Base-by-base conservation (phyloP, 2,888 invertebrate species). In the Apamea sordens region DNA sequence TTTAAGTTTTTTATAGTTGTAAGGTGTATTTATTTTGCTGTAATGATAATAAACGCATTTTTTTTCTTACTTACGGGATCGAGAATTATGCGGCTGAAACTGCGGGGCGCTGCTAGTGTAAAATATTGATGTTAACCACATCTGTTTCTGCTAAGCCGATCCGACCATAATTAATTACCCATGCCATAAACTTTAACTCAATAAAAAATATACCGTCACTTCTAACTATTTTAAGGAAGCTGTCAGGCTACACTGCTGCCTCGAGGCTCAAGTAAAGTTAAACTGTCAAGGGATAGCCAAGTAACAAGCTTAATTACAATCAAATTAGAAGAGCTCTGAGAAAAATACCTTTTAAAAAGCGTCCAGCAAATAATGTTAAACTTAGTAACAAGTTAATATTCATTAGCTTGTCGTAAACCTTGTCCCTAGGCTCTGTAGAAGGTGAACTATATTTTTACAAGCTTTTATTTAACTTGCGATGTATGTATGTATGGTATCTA, bases 271-370 rank as follows among this genome's bases (percentile, higher is more conserved):
- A 73, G 73, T 63, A 63, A 86, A 88, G 73, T 88, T 80, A 53
- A 84, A 85, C 56, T 86, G 83, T 72, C 86, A 72, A 10, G 88
- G 78, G 88, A 86, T 78, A 73, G 67, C 80, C 72, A 79, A 81
- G 76, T 88, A 80, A 87, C 83, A 77, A 77, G 74, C 67, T 84
- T 88, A 87, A 87, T 88, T 88, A 86, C 76, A 88, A 88, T 88
- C 61, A 82, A 78, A 80, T 84, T 86, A 80, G 59, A 68, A 71
- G 36, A 59, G 63, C 73, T 59, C 53, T 18, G 73, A 67, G 88
- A 79, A 86, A 82, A 82, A 81, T 86, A 79, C 53, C 50, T 77
- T 80, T 75, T 85, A 77, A 77, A 88, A 84, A 61, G 64, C 24
- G 68, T 28, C 50, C n/a, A n/a, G 68, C n/a, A 68, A 77, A 74